Evolutionary conservation across 1,140 invertebrate genomes (phyloP).

Genomic region (Drosophila asahinai): DNA sequence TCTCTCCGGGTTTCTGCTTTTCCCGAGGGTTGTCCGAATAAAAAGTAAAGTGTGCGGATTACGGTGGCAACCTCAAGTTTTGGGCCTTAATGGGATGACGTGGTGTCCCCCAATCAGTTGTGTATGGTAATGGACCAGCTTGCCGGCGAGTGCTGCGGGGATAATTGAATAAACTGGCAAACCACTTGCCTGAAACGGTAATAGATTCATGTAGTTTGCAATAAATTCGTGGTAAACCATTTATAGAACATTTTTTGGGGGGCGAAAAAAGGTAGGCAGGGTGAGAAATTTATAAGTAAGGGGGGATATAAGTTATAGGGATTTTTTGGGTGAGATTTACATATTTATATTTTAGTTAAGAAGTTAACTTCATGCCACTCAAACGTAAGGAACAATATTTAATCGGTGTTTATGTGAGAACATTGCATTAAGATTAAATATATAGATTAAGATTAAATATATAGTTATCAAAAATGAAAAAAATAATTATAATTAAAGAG

Average conservation of each 20-base stretch:
- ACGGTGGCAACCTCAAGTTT: conserved; percentile 34
- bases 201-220: conserved; percentile 32
- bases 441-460: too few relatives aligned
- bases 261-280: not conserved
- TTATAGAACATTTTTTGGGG: not conserved
- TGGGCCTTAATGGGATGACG: conserved; percentile 36
- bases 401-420: too few relatives aligned
- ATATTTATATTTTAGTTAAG: too few relatives aligned
- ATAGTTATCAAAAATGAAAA: too few relatives aligned
- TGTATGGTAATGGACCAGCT: conserved; percentile 28
- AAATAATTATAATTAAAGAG: too few relatives aligned
- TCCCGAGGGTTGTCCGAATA: conserved; percentile 29
- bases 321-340: not conserved
- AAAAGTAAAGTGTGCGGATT: conserved; percentile 38
- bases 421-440: too few relatives aligned
- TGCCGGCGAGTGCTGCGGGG: conserved; percentile 12
- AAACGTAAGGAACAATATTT: too few relatives aligned
- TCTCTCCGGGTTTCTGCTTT: not conserved
- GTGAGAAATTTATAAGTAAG: not conserved
- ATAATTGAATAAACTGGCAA: conserved; percentile 42
- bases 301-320: not conserved
- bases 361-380: too few relatives aligned
- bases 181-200: conserved; percentile 25
- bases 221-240: conserved; percentile 21
- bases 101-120: conserved; percentile 4